phyloP scores from a whole-genome alignment of 2,113 vertebrate species.

The Podiceps cristatus region DNA sequence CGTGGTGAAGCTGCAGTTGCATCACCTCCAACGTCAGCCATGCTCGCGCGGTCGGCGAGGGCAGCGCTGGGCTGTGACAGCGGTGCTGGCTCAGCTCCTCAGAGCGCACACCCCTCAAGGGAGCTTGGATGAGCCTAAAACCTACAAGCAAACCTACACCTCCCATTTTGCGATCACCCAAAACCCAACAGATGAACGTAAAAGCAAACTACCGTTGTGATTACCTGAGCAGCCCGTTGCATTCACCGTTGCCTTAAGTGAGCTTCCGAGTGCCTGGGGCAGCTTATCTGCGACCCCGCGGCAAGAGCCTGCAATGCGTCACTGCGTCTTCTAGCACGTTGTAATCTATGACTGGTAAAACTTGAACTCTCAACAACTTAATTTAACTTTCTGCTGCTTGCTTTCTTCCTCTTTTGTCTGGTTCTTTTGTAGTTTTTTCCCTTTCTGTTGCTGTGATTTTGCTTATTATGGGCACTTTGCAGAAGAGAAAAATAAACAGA shows the following conservation, averaged over 20 bases:
- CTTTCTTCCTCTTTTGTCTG: neutral
- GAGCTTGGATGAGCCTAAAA: neutral
- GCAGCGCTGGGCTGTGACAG: neutral
- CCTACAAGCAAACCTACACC: neutral
- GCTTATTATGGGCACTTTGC: slow-evolving; percentile 14
- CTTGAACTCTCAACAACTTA: neutral
- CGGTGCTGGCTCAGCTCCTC: neutral
- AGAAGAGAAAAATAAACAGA: slow-evolving; percentile 47
- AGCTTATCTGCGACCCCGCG: neutral
- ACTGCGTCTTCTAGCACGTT: fast-evolving
- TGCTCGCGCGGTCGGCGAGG: fast-evolving
- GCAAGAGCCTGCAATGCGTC: neutral
- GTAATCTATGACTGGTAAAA: neutral
- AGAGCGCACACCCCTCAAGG: fast-evolving
- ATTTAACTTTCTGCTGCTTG: neutral
- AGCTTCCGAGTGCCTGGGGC: neutral
- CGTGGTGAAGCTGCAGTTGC: neutral
- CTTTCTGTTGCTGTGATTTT: neutral
- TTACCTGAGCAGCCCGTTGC: neutral
- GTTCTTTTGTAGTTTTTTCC: neutral
- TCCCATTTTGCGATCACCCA: fast-evolving
- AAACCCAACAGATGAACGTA: fast-evolving
- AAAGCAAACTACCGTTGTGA: fast-evolving
- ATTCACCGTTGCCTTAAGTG: neutral
- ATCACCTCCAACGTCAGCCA: neutral